phyloP scores from a whole-genome alignment of 2,797 vertebrate species.

The Cryptoblepharus egeriae region DNA sequence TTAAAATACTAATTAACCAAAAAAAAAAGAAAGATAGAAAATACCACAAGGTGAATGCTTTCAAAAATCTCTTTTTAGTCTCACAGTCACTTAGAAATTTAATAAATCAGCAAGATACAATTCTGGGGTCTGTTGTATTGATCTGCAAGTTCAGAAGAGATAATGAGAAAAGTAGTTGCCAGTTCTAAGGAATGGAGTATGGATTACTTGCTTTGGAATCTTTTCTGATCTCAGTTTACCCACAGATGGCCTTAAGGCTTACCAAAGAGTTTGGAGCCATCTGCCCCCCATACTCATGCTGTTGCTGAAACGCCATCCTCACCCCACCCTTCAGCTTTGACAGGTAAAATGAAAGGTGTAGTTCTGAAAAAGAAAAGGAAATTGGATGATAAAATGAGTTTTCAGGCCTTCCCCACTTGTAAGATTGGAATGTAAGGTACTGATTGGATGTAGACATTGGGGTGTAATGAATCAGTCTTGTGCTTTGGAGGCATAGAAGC shows the following conservation, averaged over 20 bases:
- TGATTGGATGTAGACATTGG: not conserved
- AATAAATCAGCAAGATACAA: conserved; percentile 35
- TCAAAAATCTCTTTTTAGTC: conserved; percentile 24
- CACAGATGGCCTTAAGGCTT: conserved; percentile 25
- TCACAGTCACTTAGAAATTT: conserved; percentile 14
- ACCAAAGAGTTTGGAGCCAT: conserved; percentile 6
- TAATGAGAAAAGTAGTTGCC: conserved; percentile 26
- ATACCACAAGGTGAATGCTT: conserved; percentile 20
- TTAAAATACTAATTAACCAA: conserved; percentile 35
- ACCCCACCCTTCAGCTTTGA: not conserved
- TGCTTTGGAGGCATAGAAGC: not conserved
- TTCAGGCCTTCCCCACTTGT: not conserved
- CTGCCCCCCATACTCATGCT: not conserved
- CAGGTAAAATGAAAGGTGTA: conserved; percentile 21
- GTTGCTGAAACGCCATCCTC: not conserved
- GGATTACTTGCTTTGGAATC: conserved; percentile 18
- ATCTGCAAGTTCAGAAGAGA: conserved; percentile 19
- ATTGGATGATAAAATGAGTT: not conserved
- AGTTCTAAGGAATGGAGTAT: conserved; percentile 12
- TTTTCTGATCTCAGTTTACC: conserved; percentile 25
- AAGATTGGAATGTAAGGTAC: not conserved
- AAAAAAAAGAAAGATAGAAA: no score
- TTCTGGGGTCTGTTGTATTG: conserved; percentile 16
- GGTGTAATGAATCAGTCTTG: not conserved
- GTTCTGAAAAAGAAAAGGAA: not conserved